Evolutionary conservation across 2,797 vertebrate genomes (phyloP).

Genomic region (Lepidocolaptes lacrymiger): DNA sequence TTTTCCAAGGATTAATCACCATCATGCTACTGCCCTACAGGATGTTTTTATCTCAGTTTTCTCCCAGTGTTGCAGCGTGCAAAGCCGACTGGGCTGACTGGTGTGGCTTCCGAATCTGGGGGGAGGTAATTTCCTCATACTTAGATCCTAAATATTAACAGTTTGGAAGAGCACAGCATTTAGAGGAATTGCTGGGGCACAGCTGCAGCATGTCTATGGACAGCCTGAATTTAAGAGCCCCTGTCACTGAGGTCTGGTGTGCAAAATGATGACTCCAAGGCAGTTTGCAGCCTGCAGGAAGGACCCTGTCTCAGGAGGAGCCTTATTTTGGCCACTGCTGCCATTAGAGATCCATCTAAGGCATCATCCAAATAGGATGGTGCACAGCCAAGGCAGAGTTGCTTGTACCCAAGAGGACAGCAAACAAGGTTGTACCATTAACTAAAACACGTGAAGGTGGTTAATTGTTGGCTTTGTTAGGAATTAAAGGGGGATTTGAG

Average conservation of each 20-base stretch:
- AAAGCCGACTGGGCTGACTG: not conserved
- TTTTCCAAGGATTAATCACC: conserved; percentile 73
- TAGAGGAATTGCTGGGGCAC: not conserved
- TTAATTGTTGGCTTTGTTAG: not conserved
- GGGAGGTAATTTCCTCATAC: not conserved
- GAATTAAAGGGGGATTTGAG: not conserved
- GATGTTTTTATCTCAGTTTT: conserved; percentile 65
- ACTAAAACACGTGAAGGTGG: not conserved
- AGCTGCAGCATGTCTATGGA: not conserved
- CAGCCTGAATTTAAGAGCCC: not conserved
- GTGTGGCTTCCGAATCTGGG: not conserved
- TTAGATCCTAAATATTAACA: not conserved
- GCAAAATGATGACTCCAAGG: not conserved
- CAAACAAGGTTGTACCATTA: not conserved
- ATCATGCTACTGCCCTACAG: conserved; percentile 57
- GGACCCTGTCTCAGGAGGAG: not conserved
- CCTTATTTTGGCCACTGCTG: not conserved
- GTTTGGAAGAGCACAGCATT: not conserved
- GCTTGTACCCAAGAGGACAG: not conserved
- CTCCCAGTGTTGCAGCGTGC: conserved; percentile 3
- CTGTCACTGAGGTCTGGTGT: not conserved
- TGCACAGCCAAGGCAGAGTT: not conserved
- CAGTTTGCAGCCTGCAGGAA: not conserved
- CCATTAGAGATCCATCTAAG: not conserved
- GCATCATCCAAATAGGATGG: not conserved